Conservation (phyloP, 2,113 vertebrate genomes). For the Labrus mixtus region DNA sequence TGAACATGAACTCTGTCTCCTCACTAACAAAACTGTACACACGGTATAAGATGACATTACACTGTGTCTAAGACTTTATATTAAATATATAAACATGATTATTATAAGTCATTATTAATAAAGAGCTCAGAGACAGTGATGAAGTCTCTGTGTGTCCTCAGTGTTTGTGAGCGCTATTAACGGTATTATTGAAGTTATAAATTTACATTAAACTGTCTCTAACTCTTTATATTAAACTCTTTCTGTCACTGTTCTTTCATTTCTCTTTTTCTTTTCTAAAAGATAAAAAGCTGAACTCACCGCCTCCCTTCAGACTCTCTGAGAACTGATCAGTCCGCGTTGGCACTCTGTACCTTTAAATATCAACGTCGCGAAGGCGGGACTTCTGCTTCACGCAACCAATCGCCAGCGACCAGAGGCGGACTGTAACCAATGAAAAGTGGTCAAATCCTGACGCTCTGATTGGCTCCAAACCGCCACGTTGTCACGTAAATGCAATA, state of each 20-base stretch:
- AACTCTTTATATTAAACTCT: neutral
- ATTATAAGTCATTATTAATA: too few species aligned
- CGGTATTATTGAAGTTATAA: too few species aligned
- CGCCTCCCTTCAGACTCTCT: neutral
- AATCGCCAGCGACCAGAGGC: conserved; percentile 31
- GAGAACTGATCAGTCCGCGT: conserved; percentile 50
- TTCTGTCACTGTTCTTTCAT: neutral
- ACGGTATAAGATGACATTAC: too few species aligned
- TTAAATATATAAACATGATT: too few species aligned
- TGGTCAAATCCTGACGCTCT: conserved; percentile 2
- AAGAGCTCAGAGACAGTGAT: too few species aligned
- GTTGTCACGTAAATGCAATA: conserved; percentile 79
- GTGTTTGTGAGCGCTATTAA: too few species aligned
- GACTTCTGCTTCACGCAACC: neutral
- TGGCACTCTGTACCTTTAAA: conserved; percentile 78
- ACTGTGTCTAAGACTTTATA: too few species aligned
- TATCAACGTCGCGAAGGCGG: conserved; percentile 45
- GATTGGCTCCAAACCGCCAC: conserved; percentile 85
- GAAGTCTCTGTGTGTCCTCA: too few species aligned
- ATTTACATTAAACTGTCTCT: too few species aligned
- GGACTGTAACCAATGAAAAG: conserved; percentile 51
- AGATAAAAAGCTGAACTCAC: conserved; percentile 42
- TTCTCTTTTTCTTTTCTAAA: neutral
- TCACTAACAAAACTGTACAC: too few species aligned
- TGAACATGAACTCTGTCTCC: too few species aligned